These are phyloP conservation scores for Heliconius ismenius DNA, from an alignment of 2,888 invertebrate species.

Conservation along the genomic window DNA sequence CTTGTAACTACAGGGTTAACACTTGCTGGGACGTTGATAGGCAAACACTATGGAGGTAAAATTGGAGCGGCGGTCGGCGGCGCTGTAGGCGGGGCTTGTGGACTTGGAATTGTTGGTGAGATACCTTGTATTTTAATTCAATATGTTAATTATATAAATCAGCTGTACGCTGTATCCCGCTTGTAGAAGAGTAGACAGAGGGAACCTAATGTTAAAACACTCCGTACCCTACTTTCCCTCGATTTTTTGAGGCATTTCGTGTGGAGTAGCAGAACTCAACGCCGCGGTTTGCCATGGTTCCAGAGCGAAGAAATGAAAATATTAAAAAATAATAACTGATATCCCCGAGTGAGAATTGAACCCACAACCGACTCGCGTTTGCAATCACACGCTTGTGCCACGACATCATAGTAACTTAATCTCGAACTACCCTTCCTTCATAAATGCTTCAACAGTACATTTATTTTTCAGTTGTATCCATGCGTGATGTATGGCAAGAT, in stretches of 20 bases:
- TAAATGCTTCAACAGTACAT: background rate
- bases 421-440: background rate
- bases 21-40: conserved; percentile 68
- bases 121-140: background rate
- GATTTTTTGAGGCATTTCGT: background rate
- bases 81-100: conserved; percentile 70
- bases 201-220: background rate
- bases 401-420: background rate
- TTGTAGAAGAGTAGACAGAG: background rate
- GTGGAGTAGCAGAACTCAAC: background rate
- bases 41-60: conserved; percentile 70
- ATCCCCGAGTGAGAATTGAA: background rate
- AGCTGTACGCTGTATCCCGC: background rate
- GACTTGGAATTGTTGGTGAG: conserved; percentile 70
- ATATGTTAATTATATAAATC: background rate
- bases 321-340: background rate
- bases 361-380: background rate
- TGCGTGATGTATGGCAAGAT: conserved; percentile 71
- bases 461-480: conserved; percentile 62
- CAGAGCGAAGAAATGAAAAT: background rate
- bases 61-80: conserved; percentile 70
- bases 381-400: background rate
- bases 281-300: background rate
- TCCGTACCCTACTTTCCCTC: background rate
- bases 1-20: conserved; percentile 66